Base-by-base conservation (phyloP, 2,888 invertebrate species). In the Phortica magna region DNA sequence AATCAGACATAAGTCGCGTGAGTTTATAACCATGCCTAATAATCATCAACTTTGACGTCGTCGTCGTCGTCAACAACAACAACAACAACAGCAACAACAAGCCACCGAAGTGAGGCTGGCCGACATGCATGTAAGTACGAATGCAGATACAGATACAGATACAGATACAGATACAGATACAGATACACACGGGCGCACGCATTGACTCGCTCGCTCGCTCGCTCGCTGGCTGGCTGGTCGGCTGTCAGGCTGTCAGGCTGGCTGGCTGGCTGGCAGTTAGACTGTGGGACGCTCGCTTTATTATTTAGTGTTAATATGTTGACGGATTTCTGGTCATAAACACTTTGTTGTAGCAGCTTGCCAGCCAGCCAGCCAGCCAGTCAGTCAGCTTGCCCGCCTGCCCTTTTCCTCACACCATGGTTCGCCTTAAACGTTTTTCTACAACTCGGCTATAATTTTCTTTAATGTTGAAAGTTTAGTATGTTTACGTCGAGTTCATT, bases 271-370 rank as follows among this genome's bases (percentile, higher is more conserved):
- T 70, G 75, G 17, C 68, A 68, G 68, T 68, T 17, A 68, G 68
- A 55, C 53, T 48, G 65, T 65, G 59, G 19, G 39, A 17, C 72
- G 85, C 86, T 87, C 83, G 85, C 87, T 88, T 88, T 87, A 87
- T 88, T 88, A 88, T 86, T 89, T 88, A 87, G 88, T 89, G 88
- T 89, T 89, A 88, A 89, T 88, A 89, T 89, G 89, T 88, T 89
- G 89, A 89, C 89, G 89, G 89, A 89, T 89, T 89, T 89, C 88
- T 86, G 89, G 83, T 81, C 88, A 84, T 88, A 88, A 88, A 88
- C 85, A 87, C 83, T 83, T 80, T 82, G 73, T 84, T 83, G 86
- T 81, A 22, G 61, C 61, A 19, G 48, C 48, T 14, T 12, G 48
- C 48, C 14, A 48, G 7, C 48, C 14, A 48, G 48, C 14, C 14